Percentiles rank a stretch among this genome's conserved stretches.
These are phyloP conservation scores for Plebejus anna DNA, from an alignment of 2,888 invertebrate species.

Conservation along the genomic window DNA sequence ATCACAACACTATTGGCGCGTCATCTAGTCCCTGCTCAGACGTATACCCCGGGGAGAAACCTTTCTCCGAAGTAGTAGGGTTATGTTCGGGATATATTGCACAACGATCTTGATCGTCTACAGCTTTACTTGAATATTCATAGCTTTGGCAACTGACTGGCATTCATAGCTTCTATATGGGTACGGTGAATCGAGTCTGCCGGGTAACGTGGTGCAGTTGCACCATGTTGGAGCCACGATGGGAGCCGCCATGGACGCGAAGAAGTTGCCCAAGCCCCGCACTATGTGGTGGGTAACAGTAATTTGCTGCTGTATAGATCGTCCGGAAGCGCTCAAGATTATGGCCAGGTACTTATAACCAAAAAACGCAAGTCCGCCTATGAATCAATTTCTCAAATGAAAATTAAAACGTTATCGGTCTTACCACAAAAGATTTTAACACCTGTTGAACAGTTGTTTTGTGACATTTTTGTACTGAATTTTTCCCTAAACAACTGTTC, in stretches of 20 bases:
- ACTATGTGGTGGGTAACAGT: conserved; percentile 55
- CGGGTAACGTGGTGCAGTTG: conserved; percentile 44
- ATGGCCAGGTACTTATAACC: conserved; percentile 45
- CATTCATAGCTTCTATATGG: conserved; percentile 73
- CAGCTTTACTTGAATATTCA: conserved; percentile 80
- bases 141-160: conserved; percentile 80
- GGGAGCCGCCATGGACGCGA: conserved; percentile 53
- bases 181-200: conserved; percentile 68
- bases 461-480: too few relatives aligned
- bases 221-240: conserved; percentile 50
- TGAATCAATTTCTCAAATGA: too few relatives aligned
- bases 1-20: conserved; percentile 47
- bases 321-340: conserved; percentile 58
- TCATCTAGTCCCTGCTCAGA: conserved; percentile 73
- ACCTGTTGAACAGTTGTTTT: too few relatives aligned
- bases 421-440: too few relatives aligned
- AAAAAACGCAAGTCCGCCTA: too few relatives aligned
- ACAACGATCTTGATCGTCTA: conserved; percentile 43
- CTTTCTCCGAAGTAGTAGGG: conserved; percentile 83
- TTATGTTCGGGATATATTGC: conserved; percentile 75
- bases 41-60: conserved; percentile 75
- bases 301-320: conserved; percentile 47
- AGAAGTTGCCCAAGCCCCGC: conserved; percentile 46
- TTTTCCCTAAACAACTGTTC: too few relatives aligned
- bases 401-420: too few relatives aligned